Conservation (phyloP, 2,113 vertebrate genomes). For the Regulus satrapa region DNA sequence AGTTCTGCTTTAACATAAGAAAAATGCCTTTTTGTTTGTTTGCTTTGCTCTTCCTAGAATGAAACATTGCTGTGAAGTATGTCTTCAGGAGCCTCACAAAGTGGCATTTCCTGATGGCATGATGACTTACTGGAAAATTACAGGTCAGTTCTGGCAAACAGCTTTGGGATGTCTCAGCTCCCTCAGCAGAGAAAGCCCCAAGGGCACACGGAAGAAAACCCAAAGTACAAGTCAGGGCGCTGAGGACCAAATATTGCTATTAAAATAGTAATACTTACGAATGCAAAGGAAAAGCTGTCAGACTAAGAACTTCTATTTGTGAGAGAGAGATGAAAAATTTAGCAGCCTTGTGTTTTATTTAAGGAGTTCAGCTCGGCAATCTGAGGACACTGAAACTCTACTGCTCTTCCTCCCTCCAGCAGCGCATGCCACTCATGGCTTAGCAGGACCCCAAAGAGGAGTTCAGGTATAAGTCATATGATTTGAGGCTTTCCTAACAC, state of each 20-base stretch:
- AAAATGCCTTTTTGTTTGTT: not conserved
- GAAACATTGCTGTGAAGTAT: not conserved
- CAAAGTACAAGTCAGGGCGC: not conserved
- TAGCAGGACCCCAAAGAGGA: not conserved
- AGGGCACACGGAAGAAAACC: not conserved
- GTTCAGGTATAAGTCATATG: not conserved
- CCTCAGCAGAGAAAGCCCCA: not conserved
- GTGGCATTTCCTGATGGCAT: not conserved
- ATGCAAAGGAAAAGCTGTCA: not conserved
- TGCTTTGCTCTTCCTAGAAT: not conserved
- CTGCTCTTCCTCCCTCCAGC: not conserved
- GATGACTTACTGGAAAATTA: not conserved
- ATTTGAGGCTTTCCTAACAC: not conserved
- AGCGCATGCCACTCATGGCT: rapidly evolving
- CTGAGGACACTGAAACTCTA: not conserved
- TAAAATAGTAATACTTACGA: not conserved
- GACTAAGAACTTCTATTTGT: not conserved
- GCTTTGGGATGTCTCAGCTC: not conserved
- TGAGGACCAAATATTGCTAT: not conserved
- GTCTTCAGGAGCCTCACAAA: not conserved
- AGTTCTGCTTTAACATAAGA: not conserved
- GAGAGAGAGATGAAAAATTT: not conserved
- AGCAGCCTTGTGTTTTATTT: not conserved
- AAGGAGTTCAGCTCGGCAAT: not conserved
- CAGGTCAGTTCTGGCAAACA: not conserved